phyloP scores from a whole-genome alignment of 1,140 invertebrate species.

The Coelopa frigida region DNA sequence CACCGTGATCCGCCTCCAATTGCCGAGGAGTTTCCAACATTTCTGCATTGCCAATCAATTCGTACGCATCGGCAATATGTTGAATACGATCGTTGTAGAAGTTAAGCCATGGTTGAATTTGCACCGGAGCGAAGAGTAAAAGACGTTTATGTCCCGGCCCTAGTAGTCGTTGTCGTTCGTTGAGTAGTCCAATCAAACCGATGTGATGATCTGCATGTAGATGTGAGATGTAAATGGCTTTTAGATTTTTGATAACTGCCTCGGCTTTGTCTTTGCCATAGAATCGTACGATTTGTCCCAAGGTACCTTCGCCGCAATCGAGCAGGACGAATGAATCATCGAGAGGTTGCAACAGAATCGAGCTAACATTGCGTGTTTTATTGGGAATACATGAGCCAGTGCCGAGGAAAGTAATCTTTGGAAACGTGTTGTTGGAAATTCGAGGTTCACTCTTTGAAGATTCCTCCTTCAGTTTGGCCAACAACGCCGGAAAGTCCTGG shows the following conservation, averaged over 20 bases:
- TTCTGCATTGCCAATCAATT: conserved; percentile 56
- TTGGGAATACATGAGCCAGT: conserved; percentile 90
- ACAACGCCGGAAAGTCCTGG: conserved; percentile 52
- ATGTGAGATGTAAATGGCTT: conserved; percentile 83
- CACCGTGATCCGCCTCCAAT: conserved; percentile 7
- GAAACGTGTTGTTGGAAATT: conserved; percentile 48
- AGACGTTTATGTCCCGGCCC: conserved; percentile 10
- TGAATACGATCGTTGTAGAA: conserved; percentile 69
- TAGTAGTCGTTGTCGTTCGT: conserved; percentile 50
- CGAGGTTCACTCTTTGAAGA: conserved; percentile 1
- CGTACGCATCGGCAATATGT: conserved; percentile 52
- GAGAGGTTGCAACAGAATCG: conserved; percentile 68
- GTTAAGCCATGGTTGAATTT: conserved; percentile 67
- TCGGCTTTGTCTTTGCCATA: conserved; percentile 60
- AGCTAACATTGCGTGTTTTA: conserved; percentile 85
- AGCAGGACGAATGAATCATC: conserved; percentile 60
- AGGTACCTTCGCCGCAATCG: conserved; percentile 93
- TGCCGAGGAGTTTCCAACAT: conserved; percentile 45
- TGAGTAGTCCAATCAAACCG: conserved; percentile 66
- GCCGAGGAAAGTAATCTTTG: conserved; percentile 81
- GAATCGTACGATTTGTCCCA: conserved; percentile 74
- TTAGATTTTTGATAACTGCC: conserved; percentile 60
- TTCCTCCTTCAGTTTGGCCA: conserved; percentile 34
- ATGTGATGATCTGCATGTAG: conserved; percentile 94
- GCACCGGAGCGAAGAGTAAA: conserved; percentile 64